Evolutionary conservation across 2,797 vertebrate genomes (phyloP).

Genomic region (Mionectes olivaceus): DNA sequence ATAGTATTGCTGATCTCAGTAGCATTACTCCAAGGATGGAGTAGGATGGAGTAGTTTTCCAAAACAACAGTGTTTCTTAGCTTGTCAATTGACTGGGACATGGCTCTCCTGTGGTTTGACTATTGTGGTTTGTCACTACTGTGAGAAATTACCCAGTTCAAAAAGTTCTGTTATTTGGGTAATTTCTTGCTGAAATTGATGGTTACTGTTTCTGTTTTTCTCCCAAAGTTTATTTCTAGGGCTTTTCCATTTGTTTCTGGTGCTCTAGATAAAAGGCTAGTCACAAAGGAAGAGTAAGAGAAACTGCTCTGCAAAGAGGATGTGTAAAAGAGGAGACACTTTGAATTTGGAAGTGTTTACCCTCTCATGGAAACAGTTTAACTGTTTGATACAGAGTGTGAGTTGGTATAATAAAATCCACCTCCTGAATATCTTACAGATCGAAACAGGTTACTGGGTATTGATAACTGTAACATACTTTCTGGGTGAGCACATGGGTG

Average conservation of each 20-base stretch:
- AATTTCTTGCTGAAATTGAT: conserved; percentile 67
- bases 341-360: neutral
- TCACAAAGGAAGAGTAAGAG: conserved; percentile 6
- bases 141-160: conserved; percentile 54
- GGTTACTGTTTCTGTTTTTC: conserved; percentile 45
- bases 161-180: conserved; percentile 62
- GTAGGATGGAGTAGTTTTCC: conserved; percentile 26
- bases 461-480: neutral
- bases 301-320: neutral
- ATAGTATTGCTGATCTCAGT: neutral
- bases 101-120: conserved; percentile 65
- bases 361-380: neutral
- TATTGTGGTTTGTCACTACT: conserved; percentile 69
- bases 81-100: conserved; percentile 46
- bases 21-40: neutral
- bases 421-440: neutral
- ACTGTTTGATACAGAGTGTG: neutral
- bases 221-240: conserved; percentile 53
- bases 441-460: neutral
- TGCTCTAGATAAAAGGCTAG: conserved; percentile 9
- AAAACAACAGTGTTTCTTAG: conserved; percentile 26
- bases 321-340: neutral
- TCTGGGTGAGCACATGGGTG: neutral
- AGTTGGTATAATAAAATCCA: neutral
- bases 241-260: conserved; percentile 53